Base-by-base conservation (phyloP, 2,888 invertebrate genomes). In the Biston betularia region DNA sequence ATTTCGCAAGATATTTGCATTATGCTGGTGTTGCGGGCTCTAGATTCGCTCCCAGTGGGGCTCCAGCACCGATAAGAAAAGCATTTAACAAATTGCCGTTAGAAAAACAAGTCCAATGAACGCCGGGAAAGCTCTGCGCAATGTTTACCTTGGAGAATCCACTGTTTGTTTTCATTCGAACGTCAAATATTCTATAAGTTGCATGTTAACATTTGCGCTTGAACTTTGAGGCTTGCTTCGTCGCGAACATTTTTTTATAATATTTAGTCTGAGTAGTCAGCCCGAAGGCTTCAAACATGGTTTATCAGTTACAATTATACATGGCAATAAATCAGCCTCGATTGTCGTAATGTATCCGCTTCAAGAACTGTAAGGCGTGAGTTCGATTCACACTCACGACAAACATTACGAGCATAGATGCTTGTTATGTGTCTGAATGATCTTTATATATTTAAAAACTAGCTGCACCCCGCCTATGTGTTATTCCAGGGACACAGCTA, bases 81-180 rank as follows among this genome's bases (percentile, higher is more conserved):
- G 46, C 40, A 53, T 54, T 59, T 49, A 65, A 57, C 57, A 61
- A 65, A 63, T 63, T 35, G 50, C 57, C 24, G 24, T 63, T 56
- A 70, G 35, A 54, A 63, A 63, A 60, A 63, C 68, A 70, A 53
- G 53, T 57, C 46, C 48, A 62, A 49, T 48, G 54, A 44, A 40
- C 48, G 65, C 60, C 64, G 64, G 66, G 59, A 42, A 63, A 48
- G 46, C 64, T 71, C 71, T 62, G 55, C 35, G 9, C 45, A 46
- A 52, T 65, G 64, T 66, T 71, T 69, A 46, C 56, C 59, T 65
- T 57, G 48, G 45, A 48, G 40, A 12, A 55, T 42, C 24, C 33
- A 42, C 5, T 46, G 48, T 68, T 65, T 53, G 64, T 64, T 62
- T 68, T 69, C 34, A 45, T 44, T 59, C 40, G 7, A 45, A 24